These are phyloP conservation scores for Calliopsis andreniformis DNA, from an alignment of 1,140 invertebrate genomes.

Conservation along the genomic window DNA sequence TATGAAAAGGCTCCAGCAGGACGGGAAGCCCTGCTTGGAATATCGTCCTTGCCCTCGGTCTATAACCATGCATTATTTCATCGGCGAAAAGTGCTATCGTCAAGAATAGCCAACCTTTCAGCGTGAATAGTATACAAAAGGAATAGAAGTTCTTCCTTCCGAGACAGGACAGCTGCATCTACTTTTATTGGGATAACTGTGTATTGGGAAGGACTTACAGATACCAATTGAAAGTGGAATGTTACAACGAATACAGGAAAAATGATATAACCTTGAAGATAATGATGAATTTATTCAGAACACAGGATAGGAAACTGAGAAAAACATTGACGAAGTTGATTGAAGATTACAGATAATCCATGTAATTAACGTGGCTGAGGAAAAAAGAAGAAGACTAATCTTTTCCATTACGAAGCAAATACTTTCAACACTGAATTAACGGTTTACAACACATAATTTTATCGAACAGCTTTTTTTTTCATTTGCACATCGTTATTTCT, in stretches of 20 bases:
- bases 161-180: conserved; percentile 39
- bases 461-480: conserved; percentile 4
- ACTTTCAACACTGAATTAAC: no score
- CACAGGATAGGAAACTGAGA: no score
- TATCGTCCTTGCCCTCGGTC: conserved; percentile 42
- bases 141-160: conserved; percentile 41
- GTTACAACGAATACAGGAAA: no score
- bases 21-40: conserved; percentile 37
- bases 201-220: background rate
- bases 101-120: conserved; percentile 61
- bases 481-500: background rate
- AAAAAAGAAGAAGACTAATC: no score
- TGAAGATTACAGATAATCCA: no score
- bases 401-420: no score
- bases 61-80: conserved; percentile 66
- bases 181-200: background rate
- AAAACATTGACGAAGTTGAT: no score
- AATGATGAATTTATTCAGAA: no score
- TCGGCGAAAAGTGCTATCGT: conserved; percentile 41
- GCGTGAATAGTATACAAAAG: conserved; percentile 69
- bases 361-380: no score
- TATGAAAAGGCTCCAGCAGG: conserved; percentile 62
- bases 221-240: background rate
- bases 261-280: no score
- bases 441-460: conserved; percentile 2